phyloP scores from a whole-genome alignment of 2,888 invertebrate species.

The Sussaba pulchella region DNA sequence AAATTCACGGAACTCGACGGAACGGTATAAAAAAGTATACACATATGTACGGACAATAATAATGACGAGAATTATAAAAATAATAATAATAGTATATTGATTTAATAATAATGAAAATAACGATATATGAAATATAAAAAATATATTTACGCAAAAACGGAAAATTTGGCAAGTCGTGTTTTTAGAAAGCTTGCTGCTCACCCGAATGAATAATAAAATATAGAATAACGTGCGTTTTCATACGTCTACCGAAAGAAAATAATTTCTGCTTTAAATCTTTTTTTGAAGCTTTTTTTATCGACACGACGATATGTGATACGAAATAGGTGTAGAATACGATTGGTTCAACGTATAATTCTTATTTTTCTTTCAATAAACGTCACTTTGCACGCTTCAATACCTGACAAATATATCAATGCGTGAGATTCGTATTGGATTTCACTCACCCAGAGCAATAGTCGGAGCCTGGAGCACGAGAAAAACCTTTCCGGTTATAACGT shows the following conservation, averaged over 20 bases:
- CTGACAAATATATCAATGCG: not conserved
- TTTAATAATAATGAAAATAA: no score
- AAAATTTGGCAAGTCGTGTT: constrained; percentile 15
- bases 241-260: no score
- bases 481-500: constrained; percentile 74
- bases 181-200: not conserved
- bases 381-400: not conserved
- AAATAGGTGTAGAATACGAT: constrained; percentile 7
- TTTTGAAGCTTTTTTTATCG: no score
- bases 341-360: not conserved
- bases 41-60: no score
- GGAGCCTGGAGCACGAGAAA: constrained; percentile 70
- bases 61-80: no score
- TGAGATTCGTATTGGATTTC: not conserved
- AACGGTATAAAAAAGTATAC: no score
- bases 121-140: no score
- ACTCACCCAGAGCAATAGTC: constrained; percentile 73
- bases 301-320: not conserved
- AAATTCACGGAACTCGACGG: no score
- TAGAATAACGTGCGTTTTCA: constrained; percentile 2
- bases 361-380: constrained; percentile 31
- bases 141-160: no score
- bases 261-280: no score
- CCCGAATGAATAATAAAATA: constrained; percentile 30
- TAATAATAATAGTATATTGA: no score